Base-by-base conservation (phyloP, 2,888 invertebrate species). In the Orgyia antiqua region DNA sequence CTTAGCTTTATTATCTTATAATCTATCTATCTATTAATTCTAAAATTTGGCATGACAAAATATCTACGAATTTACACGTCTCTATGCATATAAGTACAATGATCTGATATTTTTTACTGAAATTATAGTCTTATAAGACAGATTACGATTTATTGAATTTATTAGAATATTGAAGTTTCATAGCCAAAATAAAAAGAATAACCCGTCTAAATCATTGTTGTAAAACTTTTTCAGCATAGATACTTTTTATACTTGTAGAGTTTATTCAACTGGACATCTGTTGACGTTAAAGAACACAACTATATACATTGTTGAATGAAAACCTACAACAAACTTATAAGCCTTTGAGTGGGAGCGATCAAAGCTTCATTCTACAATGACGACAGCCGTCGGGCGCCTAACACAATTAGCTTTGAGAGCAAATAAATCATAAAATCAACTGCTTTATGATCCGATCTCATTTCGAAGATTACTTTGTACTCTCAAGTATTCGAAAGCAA, bases 391-490 rank as follows among this genome's bases (percentile, higher is more conserved):
- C 61, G 61, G 57, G 62, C 66, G 65, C 63, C 65, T 65, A 57
- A 64, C 62, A 67, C 62, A 75, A 73, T 75, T 73, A 71, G 57
- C 59, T 67, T 52, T 55, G 55, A 67, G 71, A 70, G 68, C 65
- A 72, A 73, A 75, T 70, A 74, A 73, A 68, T 68, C 68, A 70
- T 71, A 66, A 69, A 73, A 66, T 67, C 62, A 68, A 70, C 58
- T 47, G 41, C 56, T 58, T 61, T 64, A 66, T 59, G 54, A 64
- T 56, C 45, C 34, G 49, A 52, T 65, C 60, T 60, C 51, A 55
- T 62, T 68, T 64, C 51, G 36, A 64, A 66, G 53, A 69, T 67
- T 57, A 68, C 62, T 58, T 44, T 45, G 43, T 45, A 36, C 36
- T 43, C 39, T 48, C 39, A 36, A 45, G 40, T 39, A 31, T 33